Percentiles rank a stretch among this genome's conserved stretches.
These are phyloP conservation scores for Myotis lucifugus DNA, from an alignment of 2,113 vertebrate genomes.

Conservation along the genomic window DNA sequence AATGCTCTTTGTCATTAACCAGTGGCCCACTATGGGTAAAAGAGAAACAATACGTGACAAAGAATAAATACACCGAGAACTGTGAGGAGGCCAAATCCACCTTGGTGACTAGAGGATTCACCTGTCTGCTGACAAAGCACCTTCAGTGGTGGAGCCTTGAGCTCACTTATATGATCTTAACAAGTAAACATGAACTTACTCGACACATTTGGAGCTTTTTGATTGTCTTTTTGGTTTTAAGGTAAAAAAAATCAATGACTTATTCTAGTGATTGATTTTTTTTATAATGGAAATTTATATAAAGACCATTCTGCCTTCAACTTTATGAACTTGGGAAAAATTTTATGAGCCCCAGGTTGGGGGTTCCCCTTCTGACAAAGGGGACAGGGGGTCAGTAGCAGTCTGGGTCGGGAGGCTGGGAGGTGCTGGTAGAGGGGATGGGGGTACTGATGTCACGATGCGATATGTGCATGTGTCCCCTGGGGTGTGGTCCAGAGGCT, in stretches of 20 bases:
- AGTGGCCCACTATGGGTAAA: neutral
- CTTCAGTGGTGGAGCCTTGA: neutral
- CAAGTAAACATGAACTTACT: neutral
- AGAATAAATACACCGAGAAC: neutral
- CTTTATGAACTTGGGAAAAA: neutral
- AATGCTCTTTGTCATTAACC: neutral
- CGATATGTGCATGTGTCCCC: neutral
- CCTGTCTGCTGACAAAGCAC: neutral
- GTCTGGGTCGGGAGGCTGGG: neutral
- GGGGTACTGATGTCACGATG: neutral
- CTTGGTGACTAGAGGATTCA: neutral
- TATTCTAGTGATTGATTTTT: neutral
- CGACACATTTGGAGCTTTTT: neutral
- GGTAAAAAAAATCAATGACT: neutral
- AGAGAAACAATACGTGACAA: neutral
- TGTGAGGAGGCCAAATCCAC: too few species aligned
- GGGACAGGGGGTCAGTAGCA: neutral
- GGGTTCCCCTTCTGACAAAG: neutral
- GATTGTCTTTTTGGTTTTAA: neutral
- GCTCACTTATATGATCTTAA: neutral
- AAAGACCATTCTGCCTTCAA: neutral
- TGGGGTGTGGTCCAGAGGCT: neutral
- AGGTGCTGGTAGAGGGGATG: neutral
- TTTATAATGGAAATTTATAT: neutral
- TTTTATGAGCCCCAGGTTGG: neutral